Evolutionary conservation across 2,888 invertebrate genomes (phyloP), one percentile per base, ranked within the genome.

Genomic region (Pterostichus niger): DNA sequence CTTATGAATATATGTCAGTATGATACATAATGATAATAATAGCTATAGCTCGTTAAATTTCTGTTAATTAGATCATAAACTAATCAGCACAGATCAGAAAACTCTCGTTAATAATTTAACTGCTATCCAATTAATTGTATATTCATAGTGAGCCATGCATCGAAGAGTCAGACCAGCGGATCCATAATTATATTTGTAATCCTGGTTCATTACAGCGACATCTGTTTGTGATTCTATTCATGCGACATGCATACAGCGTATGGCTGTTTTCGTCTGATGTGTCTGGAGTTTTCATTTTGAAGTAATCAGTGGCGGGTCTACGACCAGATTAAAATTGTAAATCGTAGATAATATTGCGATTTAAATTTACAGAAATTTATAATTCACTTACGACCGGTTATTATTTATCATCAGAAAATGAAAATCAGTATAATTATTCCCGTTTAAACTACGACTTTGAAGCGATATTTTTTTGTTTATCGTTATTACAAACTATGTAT

Each of bases 141-240:
- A 54, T 54, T 4, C 15, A 54, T 54, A 17, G 54, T 54, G 9
- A 15, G 9, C 15, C 54, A 54, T 54, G 54, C 54, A 54, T 9
- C 6, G 6, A 6, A 9, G 13, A 54, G 54, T 54, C 15, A 54
- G 11, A 15, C 7, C 54, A 15, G 54, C 15, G 4, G 15, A 40
- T 40, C 17, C 54, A 54, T 54, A 13, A 15, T 6, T 6, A 6
- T 40, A 9, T 9, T 9, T 5, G 7, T 40, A 9, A 6, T 9
- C 9, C 40, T 6, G 54, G 59, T 24, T 59, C 59, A 59, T 59
- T 59, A 59, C 59, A 17, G 24, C 59, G 59, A 59, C 59, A 59
- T 17, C 59, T 59, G 59, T 24, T 59, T 17, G 24, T 59, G 59
- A 59, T 24, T 7, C 59, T 59, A 24, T 59, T 59, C 59, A 59